phyloP scores from a whole-genome alignment of 2,113 vertebrate genomes.

The Phylloscopus whistleri region DNA sequence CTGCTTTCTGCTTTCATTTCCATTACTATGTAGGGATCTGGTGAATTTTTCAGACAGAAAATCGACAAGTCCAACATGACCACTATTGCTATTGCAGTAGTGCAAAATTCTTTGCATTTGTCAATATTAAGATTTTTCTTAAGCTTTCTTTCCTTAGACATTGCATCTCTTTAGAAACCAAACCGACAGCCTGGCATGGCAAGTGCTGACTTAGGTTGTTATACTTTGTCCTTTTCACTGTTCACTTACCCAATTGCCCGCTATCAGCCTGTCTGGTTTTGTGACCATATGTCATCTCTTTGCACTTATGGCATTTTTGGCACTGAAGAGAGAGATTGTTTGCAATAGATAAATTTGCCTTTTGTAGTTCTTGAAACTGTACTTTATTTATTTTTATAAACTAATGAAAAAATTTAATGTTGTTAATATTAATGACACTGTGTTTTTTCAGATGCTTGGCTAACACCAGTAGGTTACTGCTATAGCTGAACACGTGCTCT shows the following conservation, averaged over 20 bases:
- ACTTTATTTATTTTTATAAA: not conserved
- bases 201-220: not conserved
- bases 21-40: not conserved
- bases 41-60: not conserved
- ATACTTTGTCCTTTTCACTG: not conserved
- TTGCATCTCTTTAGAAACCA: not conserved
- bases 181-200: not conserved
- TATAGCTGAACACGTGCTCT: not conserved
- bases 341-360: not conserved
- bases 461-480: not conserved
- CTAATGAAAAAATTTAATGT: not conserved
- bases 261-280: not conserved
- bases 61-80: not conserved
- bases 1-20: not conserved
- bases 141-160: not conserved
- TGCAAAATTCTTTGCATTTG: not conserved
- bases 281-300: not conserved
- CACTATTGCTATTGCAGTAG: not conserved
- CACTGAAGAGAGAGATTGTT: not conserved
- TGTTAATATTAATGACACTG: not conserved
- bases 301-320: not conserved
- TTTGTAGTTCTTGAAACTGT: not conserved
- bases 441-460: not conserved
- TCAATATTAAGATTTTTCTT: not conserved
- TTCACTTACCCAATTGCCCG: not conserved